These are phyloP conservation scores for Kuschelorhynchus macadamiae DNA, from an alignment of 2,888 invertebrate genomes.

Conservation along the genomic window DNA sequence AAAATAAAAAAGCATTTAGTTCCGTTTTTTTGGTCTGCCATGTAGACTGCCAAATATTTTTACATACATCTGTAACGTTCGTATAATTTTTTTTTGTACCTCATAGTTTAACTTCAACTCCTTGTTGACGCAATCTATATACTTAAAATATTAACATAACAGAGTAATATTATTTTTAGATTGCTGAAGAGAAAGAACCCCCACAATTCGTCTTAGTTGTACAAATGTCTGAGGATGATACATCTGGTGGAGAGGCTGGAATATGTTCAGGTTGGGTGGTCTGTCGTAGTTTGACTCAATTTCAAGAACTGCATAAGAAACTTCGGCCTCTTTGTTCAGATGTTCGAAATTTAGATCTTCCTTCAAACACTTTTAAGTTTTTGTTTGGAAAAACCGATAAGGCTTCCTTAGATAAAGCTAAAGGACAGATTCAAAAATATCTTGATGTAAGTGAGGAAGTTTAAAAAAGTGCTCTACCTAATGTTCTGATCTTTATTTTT, in stretches of 20 bases:
- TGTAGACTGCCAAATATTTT: too few relatives aligned
- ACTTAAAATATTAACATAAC: too few relatives aligned
- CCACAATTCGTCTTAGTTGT: conserved; percentile 84
- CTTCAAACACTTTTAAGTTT: conserved; percentile 85
- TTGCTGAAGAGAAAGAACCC: conserved; percentile 71
- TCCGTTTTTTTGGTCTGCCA: too few relatives aligned
- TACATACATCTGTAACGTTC: too few relatives aligned
- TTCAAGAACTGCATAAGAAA: conserved; percentile 86
- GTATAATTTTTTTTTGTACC: too few relatives aligned
- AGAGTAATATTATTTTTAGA: conserved; percentile 54
- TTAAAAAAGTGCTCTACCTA: neutral
- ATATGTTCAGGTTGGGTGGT: conserved; percentile 81
- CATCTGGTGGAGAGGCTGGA: conserved; percentile 69
- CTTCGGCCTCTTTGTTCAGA: conserved; percentile 85
- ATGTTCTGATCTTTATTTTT: conserved; percentile 58
- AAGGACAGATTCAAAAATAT: conserved; percentile 87
- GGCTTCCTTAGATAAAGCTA: conserved; percentile 85
- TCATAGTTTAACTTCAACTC: too few relatives aligned
- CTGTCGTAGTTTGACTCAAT: conserved; percentile 74
- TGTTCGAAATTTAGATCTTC: conserved; percentile 85
- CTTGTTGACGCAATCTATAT: too few relatives aligned
- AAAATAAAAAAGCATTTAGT: too few relatives aligned
- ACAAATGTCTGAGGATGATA: conserved; percentile 76
- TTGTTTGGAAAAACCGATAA: conserved; percentile 87
- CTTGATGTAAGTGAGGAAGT: conserved; percentile 77